Conservation (phyloP, 1,140 invertebrate species). For the Penaeus indicus region DNA sequence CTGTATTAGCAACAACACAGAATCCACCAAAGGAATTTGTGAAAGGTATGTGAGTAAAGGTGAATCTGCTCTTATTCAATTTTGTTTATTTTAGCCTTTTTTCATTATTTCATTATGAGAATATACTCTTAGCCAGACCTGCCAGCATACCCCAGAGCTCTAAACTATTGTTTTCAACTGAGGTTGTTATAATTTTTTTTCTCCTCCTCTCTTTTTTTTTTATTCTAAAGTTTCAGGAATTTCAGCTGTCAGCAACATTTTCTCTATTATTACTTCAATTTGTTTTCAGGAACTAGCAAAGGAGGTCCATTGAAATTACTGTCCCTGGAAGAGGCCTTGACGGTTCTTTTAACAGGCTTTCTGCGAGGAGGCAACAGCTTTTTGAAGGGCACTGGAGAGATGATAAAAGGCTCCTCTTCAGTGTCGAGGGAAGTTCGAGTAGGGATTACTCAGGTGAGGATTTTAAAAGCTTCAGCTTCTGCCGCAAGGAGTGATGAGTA, state of each 20-base stretch:
- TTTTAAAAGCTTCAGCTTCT: slow-evolving; percentile 40
- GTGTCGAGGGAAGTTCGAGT: slow-evolving; percentile 96
- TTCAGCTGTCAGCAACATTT: too few relatives aligned
- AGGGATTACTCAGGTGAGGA: slow-evolving; percentile 90
- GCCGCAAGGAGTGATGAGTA: background rate
- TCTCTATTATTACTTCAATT: background rate
- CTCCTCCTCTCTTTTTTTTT: too few relatives aligned
- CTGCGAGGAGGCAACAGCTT: slow-evolving; percentile 94
- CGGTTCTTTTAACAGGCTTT: slow-evolving; percentile 94
- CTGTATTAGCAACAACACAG: slow-evolving; percentile 87
- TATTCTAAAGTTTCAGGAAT: too few relatives aligned
- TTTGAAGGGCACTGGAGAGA: slow-evolving; percentile 93
- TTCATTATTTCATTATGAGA: background rate
- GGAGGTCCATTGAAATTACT: slow-evolving; percentile 70
- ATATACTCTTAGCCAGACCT: too few relatives aligned
- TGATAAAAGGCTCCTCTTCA: slow-evolving; percentile 93
- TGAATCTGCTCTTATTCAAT: background rate
- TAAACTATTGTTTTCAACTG: too few relatives aligned
- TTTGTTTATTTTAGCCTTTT: background rate
- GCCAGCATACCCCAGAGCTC: too few relatives aligned
- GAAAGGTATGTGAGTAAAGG: slow-evolving; percentile 50
- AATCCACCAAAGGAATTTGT: slow-evolving; percentile 65
- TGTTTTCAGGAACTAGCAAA: slow-evolving; percentile 47
- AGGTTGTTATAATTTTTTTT: too few relatives aligned
- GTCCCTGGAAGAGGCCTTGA: slow-evolving; percentile 93